Evolutionary conservation across 2,888 invertebrate species (phyloP).

Genomic region (Xylophagus ater): DNA sequence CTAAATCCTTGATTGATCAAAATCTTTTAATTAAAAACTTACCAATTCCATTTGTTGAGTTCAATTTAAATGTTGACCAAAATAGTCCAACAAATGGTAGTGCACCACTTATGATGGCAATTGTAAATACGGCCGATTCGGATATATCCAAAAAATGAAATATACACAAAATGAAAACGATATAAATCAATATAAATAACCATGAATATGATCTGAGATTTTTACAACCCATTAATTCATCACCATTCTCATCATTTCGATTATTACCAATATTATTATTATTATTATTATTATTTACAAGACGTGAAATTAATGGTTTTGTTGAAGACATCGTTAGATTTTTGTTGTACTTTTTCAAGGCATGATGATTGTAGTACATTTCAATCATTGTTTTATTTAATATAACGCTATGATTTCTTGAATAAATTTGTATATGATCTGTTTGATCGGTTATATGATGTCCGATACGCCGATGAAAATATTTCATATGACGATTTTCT

Average conservation of each 20-base stretch:
- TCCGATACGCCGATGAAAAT: slow-evolving; percentile 17
- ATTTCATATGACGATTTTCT: slow-evolving; percentile 14
- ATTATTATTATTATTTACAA: slow-evolving; percentile 18
- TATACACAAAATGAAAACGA: slow-evolving; percentile 40
- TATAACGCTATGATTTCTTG: slow-evolving; percentile 10
- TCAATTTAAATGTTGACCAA: slow-evolving; percentile 47
- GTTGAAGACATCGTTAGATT: slow-evolving; percentile 19
- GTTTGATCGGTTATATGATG: slow-evolving; percentile 15
- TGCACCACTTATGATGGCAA: slow-evolving; percentile 43
- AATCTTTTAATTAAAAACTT: too few relatives aligned
- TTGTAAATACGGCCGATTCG: slow-evolving; percentile 47
- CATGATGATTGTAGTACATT: slow-evolving; percentile 14
- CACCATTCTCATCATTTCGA: slow-evolving; percentile 10
- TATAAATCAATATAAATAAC: slow-evolving; percentile 42
- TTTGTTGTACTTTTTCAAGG: slow-evolving; percentile 21
- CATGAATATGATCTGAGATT: slow-evolving; percentile 36
- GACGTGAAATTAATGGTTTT: slow-evolving; percentile 20
- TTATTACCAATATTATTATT: too few relatives aligned
- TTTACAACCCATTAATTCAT: slow-evolving; percentile 21
- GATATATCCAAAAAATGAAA: slow-evolving; percentile 43
- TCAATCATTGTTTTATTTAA: slow-evolving; percentile 8
- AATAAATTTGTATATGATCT: slow-evolving; percentile 9
- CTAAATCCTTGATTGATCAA: too few relatives aligned
- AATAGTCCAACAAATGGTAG: slow-evolving; percentile 46
- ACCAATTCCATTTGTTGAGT: slow-evolving; percentile 36